A percentile compares a stretch with the other conserved stretches of the same genome.
Conservation (phyloP, 2,888 invertebrate species). For the Cenopis cana region DNA sequence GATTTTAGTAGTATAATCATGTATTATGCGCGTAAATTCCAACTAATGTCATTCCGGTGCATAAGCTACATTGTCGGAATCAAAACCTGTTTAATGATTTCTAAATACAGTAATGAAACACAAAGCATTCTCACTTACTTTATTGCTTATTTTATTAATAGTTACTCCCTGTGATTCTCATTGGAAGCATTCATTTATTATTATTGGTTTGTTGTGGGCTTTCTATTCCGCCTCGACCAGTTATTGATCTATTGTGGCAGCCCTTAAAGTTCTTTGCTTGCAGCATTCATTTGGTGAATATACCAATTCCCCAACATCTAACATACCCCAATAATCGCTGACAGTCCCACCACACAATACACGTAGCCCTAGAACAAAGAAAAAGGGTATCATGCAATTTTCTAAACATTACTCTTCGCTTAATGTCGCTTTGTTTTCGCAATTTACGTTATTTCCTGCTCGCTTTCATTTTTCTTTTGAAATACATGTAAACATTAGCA, state of each 20-base stretch:
- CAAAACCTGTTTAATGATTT: background rate
- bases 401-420: slow-evolving; percentile 21
- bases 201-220: too few species aligned
- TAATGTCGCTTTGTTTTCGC: slow-evolving; percentile 26
- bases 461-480: slow-evolving; percentile 4
- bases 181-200: too few species aligned
- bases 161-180: background rate
- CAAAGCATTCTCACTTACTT: background rate
- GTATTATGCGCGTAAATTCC: too few species aligned
- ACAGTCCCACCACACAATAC: background rate
- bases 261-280: too few species aligned
- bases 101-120: too few species aligned
- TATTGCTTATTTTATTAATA: background rate
- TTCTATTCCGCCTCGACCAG: too few species aligned
- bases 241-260: too few species aligned
- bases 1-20: too few species aligned
- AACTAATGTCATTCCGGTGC: too few species aligned
- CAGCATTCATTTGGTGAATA: too few species aligned
- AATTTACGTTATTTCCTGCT: slow-evolving; percentile 7
- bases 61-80: background rate
- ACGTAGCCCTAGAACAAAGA: background rate
- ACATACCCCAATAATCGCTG: background rate
- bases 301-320: too few species aligned
- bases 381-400: slow-evolving; percentile 10
- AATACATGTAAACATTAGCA: slow-evolving; percentile 10